Evolutionary conservation across 1,140 invertebrate species (phyloP).

Genomic region (Psix sp.): DNA sequence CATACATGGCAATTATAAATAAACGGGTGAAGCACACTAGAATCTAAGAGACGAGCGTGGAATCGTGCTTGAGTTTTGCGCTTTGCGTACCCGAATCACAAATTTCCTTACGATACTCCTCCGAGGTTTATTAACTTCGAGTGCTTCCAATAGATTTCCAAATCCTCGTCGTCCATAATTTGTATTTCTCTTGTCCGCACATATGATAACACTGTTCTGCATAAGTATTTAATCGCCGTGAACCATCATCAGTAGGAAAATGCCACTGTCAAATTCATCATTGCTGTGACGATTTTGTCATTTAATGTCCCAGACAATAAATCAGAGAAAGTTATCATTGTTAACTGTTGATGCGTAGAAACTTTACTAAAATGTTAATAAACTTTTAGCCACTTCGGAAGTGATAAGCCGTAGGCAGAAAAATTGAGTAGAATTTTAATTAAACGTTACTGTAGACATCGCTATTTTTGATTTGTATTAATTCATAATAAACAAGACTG

Average conservation of each 20-base stretch:
- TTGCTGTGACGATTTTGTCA: slow-evolving; percentile 1
- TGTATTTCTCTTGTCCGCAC: background rate
- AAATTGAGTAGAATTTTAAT: slow-evolving; percentile 11
- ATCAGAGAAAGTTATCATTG: slow-evolving; percentile 47
- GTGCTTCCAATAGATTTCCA: slow-evolving; percentile 48
- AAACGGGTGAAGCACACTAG: slow-evolving; percentile 21
- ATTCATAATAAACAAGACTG: too few species aligned
- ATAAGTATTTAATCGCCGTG: background rate
- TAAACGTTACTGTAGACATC: background rate
- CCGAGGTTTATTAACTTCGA: slow-evolving; percentile 25
- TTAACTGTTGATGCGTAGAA: slow-evolving; percentile 48
- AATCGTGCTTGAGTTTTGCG: slow-evolving; percentile 55
- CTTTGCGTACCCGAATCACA: slow-evolving; percentile 10
- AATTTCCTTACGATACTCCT: slow-evolving; percentile 33
- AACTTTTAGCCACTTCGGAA: background rate
- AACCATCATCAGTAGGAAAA: background rate
- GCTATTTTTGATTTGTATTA: too few species aligned
- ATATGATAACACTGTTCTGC: background rate
- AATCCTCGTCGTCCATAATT: slow-evolving; percentile 9
- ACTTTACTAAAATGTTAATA: slow-evolving; percentile 45
- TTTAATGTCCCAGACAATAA: slow-evolving; percentile 40
- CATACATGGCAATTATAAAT: slow-evolving; percentile 38
- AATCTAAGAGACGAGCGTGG: slow-evolving; percentile 16
- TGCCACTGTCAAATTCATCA: slow-evolving; percentile 7
- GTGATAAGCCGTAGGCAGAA: background rate